Conservation (phyloP, 2,888 invertebrate species). For the Cataglyphis livida region DNA sequence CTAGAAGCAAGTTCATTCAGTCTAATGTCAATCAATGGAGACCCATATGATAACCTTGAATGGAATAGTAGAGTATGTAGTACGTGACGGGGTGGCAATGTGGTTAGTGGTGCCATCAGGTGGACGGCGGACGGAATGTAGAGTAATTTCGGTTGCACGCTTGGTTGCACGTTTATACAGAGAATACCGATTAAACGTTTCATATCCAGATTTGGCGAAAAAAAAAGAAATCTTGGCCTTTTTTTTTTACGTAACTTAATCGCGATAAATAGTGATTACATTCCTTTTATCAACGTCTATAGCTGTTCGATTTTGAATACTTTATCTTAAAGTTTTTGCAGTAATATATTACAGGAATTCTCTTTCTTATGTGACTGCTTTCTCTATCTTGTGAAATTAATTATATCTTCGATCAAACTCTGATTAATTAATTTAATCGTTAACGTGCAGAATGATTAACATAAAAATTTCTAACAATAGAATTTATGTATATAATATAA, state of each 20-base stretch:
- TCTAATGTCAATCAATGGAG: neutral
- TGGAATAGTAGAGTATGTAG: neutral
- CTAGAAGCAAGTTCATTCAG: constrained; percentile 20
- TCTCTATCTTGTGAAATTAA: neutral
- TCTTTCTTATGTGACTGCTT: neutral
- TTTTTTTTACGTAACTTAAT: neutral
- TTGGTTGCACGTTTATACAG: neutral
- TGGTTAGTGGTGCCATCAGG: constrained; percentile 24
- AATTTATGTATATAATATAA: too few relatives aligned
- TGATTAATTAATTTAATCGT: too few relatives aligned
- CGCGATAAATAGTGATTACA: neutral
- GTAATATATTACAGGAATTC: neutral
- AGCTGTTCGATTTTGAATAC: neutral
- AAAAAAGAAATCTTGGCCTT: neutral
- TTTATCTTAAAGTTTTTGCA: neutral
- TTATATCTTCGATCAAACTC: neutral
- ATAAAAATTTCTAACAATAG: too few relatives aligned
- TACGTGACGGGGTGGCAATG: neutral
- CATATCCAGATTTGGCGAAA: neutral
- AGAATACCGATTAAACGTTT: neutral
- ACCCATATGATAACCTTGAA: neutral
- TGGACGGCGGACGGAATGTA: neutral
- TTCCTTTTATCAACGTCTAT: neutral
- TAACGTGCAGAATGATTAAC: too few relatives aligned
- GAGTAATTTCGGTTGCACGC: neutral